Percentiles rank a stretch among this genome's conserved stretches.
Conservation (phyloP, 2,797 vertebrate species). For the Rhincodon typus region DNA sequence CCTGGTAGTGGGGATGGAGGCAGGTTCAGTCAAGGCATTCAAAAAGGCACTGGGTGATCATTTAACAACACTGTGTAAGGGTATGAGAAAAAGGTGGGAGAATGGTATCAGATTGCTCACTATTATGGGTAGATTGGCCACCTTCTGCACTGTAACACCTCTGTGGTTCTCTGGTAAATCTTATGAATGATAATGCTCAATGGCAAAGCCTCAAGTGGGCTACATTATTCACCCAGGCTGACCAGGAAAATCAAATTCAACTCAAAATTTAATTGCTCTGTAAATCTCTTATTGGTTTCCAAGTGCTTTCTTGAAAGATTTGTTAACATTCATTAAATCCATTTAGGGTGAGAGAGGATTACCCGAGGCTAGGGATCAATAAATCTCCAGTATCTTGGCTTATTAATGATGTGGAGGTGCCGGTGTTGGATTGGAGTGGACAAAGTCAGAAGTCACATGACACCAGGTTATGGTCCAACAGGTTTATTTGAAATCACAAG, state of each 20-base stretch:
- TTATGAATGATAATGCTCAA: neutral
- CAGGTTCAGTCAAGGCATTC: too few relatives aligned
- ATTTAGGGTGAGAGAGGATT: neutral
- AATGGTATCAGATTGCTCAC: too few relatives aligned
- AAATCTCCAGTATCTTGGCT: neutral
- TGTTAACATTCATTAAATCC: neutral
- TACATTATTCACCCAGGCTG: neutral
- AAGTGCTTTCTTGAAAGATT: neutral
- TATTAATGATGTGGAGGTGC: neutral
- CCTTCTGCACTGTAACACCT: too few relatives aligned
- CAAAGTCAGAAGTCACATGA: too few relatives aligned
- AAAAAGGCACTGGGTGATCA: too few relatives aligned
- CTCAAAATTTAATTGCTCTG: neutral
- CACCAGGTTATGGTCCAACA: too few relatives aligned
- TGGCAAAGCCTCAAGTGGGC: neutral
- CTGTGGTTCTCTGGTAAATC: neutral
- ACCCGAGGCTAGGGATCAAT: neutral
- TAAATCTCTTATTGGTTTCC: neutral
- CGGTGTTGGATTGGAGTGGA: too few relatives aligned
- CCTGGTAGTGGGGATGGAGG: too few relatives aligned
- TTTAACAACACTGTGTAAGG: too few relatives aligned
- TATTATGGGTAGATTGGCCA: too few relatives aligned
- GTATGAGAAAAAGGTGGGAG: too few relatives aligned
- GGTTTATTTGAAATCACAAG: too few relatives aligned
- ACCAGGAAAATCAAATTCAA: neutral